Evolutionary conservation across 2,797 vertebrate genomes (phyloP).

Genomic region (Squalus acanthias): DNA sequence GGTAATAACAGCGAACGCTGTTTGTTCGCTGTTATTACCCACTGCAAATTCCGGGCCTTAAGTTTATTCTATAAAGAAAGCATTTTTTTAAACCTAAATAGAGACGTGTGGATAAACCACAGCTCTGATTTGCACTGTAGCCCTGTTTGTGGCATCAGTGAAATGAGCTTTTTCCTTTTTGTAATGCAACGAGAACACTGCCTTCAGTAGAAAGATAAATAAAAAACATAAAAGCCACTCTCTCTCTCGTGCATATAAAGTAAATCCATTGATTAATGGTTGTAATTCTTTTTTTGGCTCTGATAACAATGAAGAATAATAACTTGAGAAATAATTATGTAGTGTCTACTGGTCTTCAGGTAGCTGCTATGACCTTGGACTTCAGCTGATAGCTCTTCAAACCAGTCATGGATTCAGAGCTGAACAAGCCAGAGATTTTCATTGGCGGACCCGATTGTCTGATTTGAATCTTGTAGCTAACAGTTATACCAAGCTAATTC

Average conservation of each 20-base stretch:
- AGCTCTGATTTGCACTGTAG: neutral
- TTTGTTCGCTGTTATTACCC: too few species aligned
- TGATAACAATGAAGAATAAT: too few species aligned
- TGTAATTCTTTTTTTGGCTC: too few species aligned
- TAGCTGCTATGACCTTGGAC: too few species aligned
- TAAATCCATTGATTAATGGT: neutral
- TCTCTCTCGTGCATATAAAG: neutral
- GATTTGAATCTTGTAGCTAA: too few species aligned
- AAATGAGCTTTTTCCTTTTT: neutral
- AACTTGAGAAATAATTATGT: neutral
- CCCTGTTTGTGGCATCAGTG: neutral
- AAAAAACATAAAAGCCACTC: neutral
- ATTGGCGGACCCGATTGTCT: too few species aligned
- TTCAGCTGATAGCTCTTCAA: too few species aligned
- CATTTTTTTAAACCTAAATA: neutral
- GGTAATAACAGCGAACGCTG: too few species aligned
- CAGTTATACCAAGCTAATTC: too few species aligned
- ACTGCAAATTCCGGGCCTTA: too few species aligned
- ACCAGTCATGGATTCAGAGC: too few species aligned
- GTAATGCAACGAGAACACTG: neutral
- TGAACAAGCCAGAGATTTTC: too few species aligned
- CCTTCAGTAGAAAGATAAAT: neutral
- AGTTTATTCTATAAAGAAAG: constrained; percentile 2
- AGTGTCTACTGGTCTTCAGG: neutral
- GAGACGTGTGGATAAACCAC: neutral